Conservation (phyloP, 2,888 invertebrate species). For the Meghimatium bilineatum region DNA sequence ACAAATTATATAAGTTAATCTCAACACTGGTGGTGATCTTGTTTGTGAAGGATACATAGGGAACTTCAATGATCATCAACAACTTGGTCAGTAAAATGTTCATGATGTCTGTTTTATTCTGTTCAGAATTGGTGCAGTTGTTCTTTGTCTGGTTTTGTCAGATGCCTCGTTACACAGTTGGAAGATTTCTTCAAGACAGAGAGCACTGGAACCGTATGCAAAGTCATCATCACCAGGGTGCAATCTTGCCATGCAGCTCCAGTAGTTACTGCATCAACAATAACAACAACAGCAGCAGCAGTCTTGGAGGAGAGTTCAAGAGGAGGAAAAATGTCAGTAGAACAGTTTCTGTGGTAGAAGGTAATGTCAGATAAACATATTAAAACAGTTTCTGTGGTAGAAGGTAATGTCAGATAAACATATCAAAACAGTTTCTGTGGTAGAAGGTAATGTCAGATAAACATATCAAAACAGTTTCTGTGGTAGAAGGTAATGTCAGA, state of each 20-base stretch:
- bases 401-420: no score
- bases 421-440: no score
- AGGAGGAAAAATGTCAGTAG: conserved; percentile 73
- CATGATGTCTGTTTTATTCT: no score
- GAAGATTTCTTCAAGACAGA: conserved; percentile 70
- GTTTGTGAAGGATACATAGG: no score
- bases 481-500: no score
- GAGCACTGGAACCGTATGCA: conserved; percentile 71
- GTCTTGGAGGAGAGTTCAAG: conserved; percentile 67
- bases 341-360: conserved; percentile 57
- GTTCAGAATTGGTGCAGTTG: background rate
- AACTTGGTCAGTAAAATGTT: no score
- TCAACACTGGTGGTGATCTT: no score
- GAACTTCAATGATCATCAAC: no score
- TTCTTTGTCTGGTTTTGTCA: conserved; percentile 44
- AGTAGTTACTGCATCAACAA: conserved; percentile 47
- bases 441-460: no score
- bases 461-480: no score
- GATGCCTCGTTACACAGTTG: conserved; percentile 71
- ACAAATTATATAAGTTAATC: no score
- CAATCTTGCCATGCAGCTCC: conserved; percentile 12
- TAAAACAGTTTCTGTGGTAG: no score
- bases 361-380: conserved; percentile 44
- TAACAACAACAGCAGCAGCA: conserved; percentile 57
- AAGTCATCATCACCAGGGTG: conserved; percentile 56